Percentiles rank a stretch among this genome's conserved stretches.
Conservation (phyloP, 2,113 vertebrate genomes). For the Lontra canadensis region DNA sequence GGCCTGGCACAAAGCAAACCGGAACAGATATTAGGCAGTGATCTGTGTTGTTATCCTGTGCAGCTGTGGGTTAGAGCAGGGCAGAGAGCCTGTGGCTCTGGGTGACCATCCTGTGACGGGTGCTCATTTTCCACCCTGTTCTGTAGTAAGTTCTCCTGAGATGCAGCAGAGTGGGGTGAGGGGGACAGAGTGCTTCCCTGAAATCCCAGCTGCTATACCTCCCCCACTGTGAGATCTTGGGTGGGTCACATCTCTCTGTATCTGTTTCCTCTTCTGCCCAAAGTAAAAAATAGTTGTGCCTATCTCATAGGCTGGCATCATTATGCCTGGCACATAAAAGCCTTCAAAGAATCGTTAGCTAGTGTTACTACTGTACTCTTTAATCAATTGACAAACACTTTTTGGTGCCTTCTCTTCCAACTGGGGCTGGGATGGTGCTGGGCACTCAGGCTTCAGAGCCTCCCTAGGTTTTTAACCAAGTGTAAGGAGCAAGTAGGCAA, state of each 20-base stretch:
- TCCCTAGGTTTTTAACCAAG: neutral
- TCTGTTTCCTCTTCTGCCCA: neutral
- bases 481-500: neutral
- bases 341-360: neutral
- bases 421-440: accelerated
- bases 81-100: neutral
- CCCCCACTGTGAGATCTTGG: neutral
- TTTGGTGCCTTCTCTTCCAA: neutral
- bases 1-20: neutral
- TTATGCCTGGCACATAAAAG: neutral
- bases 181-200: accelerated
- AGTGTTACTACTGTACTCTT: neutral
- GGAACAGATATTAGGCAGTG: neutral
- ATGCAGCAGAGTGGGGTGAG: neutral
- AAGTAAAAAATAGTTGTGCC: neutral
- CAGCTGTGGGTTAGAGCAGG: neutral
- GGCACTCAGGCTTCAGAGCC: neutral
- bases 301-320: neutral
- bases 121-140: neutral
- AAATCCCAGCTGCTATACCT: neutral
- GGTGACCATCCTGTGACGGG: neutral
- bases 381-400: neutral
- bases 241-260: neutral
- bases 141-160: neutral
- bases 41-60: neutral